phyloP scores from a whole-genome alignment of 2,797 vertebrate genomes.

The Lacerta viridis region DNA sequence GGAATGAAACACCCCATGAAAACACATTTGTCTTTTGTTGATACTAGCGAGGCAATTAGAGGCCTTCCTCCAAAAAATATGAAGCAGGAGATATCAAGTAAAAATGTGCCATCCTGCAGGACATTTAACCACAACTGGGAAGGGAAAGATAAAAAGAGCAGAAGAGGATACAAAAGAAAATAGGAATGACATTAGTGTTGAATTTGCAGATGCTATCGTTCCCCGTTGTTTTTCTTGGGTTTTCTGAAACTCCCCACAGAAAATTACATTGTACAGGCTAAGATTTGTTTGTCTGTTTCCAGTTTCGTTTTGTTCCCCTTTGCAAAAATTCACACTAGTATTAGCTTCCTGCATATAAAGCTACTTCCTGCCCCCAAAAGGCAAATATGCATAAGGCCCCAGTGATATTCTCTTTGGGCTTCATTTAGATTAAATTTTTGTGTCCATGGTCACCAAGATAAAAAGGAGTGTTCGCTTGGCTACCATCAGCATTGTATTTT shows the following conservation, averaged over 20 bases:
- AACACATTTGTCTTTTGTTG: constrained; percentile 29
- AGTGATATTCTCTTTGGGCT: constrained; percentile 9
- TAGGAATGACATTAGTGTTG: constrained; percentile 32
- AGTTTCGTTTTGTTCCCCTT: constrained; percentile 63
- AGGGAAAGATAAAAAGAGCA: not conserved
- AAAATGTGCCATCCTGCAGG: constrained; percentile 37
- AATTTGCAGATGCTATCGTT: constrained; percentile 27
- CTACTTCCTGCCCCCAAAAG: constrained; percentile 19
- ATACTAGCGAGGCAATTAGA: constrained; percentile 36
- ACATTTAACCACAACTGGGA: constrained; percentile 8
- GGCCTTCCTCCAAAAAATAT: not conserved
- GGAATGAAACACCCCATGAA: constrained; percentile 29
- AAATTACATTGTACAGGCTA: constrained; percentile 63
- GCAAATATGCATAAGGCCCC: constrained; percentile 34
- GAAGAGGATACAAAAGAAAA: constrained; percentile 21
- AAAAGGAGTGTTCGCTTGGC: not conserved
- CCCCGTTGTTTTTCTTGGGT: constrained; percentile 28
- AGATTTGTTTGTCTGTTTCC: constrained; percentile 62
- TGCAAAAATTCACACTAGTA: constrained; percentile 52
- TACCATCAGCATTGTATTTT: constrained; percentile 19
- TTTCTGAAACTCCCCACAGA: constrained; percentile 52
- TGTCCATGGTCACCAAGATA: not conserved
- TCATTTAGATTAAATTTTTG: constrained; percentile 26
- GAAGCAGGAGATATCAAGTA: constrained; percentile 40
- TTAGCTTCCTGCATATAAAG: constrained; percentile 22